Evolutionary conservation across 2,888 invertebrate species (phyloP), one percentile per base, ranked within the genome.

Genomic region (Tanytarsus gracilentus): DNA sequence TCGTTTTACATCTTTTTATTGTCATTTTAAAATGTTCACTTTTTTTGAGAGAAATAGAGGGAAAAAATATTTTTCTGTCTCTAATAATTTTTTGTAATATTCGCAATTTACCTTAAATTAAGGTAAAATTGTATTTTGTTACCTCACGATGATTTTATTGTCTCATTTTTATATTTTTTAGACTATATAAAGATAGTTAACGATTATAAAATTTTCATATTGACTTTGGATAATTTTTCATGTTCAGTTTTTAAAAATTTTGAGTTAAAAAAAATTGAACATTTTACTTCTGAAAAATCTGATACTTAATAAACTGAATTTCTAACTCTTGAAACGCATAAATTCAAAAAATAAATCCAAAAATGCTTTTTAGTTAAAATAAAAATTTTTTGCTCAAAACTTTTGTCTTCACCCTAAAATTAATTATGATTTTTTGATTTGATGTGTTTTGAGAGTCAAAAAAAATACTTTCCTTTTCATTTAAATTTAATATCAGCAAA

Each of bases 191-290:
- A n/a, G n/a, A n/a, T n/a, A n/a, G n/a, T n/a, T n/a, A n/a, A n/a
- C n/a, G n/a, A n/a, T n/a, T n/a, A n/a, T n/a, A n/a, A n/a, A n/a
- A n/a, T n/a, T n/a, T n/a, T n/a, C n/a, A n/a, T n/a, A n/a, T n/a
- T n/a, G n/a, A n/a, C n/a, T n/a, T n/a, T n/a, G n/a, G n/a, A n/a
- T n/a, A n/a, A n/a, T n/a, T n/a, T n/a, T n/a, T n/a, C 8, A 30
- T 30, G 9, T 30, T 30, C 33, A 30, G 8, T 30, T 30, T 9
- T 9, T 9, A 16, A 40, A 40, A 40, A 40, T 16, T 40, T 48
- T 48, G 33, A 48, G 25, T 26, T 50, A 50, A 50, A 50, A 50
- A 7, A 27, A 50, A 7, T 50, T 50, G 25, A 48, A 23, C 23
- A 16, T 9, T 48, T 48, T 48, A 48, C 21, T 48, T 14, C 21